Evolutionary conservation across 2,797 vertebrate genomes (phyloP).

Genomic region (Amblyraja radiata): DNA sequence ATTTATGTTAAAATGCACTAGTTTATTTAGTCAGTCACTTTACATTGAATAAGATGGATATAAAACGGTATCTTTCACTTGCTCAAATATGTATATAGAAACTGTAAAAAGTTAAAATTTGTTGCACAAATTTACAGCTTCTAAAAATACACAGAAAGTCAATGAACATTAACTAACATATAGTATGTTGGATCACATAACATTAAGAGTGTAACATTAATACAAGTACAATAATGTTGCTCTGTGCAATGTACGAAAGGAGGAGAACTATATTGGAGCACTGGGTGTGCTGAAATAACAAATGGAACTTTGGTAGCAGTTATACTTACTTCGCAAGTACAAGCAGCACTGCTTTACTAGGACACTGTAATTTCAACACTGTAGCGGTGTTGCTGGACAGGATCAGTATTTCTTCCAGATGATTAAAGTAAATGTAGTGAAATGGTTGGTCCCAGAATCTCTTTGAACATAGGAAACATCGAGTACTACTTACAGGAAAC

Average conservation of each 20-base stretch:
- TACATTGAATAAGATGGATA: conserved; percentile 9
- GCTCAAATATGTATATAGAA: neutral
- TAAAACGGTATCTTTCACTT: conserved; percentile 23
- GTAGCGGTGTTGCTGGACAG: neutral
- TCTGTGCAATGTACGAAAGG: neutral
- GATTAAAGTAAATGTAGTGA: neutral
- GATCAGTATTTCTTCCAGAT: neutral
- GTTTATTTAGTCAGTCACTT: conserved; percentile 21
- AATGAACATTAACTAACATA: neutral
- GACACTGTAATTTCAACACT: neutral
- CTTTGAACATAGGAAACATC: conserved; percentile 16
- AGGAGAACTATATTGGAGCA: neutral
- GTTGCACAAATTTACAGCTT: neutral
- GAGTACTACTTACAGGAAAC: conserved; percentile 20
- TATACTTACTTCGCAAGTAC: too few relatives aligned
- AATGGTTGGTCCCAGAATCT: conserved; percentile 13
- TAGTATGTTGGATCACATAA: neutral
- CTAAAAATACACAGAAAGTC: neutral
- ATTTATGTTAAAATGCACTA: conserved; percentile 10
- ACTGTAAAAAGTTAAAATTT: conserved; percentile 7
- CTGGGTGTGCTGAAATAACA: neutral
- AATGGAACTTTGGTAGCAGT: conserved; percentile 1
- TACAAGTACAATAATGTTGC: neutral
- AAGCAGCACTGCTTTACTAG: neutral
- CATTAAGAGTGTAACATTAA: conserved; percentile 1